Evolutionary conservation across 2,888 invertebrate species (phyloP).

Genomic region (Epirrhoe alternata): DNA sequence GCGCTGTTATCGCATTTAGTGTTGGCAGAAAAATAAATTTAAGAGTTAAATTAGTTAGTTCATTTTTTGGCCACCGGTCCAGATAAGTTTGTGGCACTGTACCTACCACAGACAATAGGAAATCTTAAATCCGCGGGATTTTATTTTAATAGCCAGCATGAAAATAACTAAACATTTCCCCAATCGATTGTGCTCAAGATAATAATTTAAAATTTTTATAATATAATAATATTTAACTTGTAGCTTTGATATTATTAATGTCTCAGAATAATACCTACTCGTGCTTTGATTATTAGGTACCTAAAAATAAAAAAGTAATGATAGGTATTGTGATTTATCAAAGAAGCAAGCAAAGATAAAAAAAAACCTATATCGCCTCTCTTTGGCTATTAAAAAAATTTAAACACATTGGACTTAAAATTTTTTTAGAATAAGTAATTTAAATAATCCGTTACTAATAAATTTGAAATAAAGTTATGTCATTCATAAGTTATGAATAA

Average conservation of each 20-base stretch:
- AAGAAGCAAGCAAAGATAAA: neutral
- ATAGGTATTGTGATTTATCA: slow-evolving; percentile 5
- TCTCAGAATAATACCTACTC: slow-evolving; percentile 5
- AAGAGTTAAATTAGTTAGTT: no score
- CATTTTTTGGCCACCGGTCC: no score
- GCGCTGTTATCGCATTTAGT: no score
- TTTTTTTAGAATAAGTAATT: no score
- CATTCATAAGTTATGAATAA: no score
- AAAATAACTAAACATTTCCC: slow-evolving; percentile 1
- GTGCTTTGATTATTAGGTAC: slow-evolving; percentile 13
- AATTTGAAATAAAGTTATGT: no score
- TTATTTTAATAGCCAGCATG: neutral
- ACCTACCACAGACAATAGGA: no score
- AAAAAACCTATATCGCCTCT: neutral
- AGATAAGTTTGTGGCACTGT: no score
- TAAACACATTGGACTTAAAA: no score
- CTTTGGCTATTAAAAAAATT: neutral
- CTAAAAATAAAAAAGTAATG: neutral
- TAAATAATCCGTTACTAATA: no score
- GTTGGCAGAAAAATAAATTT: no score
- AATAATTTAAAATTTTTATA: neutral
- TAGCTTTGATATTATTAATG: slow-evolving; percentile 10
- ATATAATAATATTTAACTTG: neutral
- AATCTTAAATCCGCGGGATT: no score
- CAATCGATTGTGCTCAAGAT: slow-evolving; percentile 15